Evolutionary conservation across 2,113 vertebrate species (phyloP), one percentile per base, ranked within the genome.

Genomic region (Meleagris gallopavo): DNA sequence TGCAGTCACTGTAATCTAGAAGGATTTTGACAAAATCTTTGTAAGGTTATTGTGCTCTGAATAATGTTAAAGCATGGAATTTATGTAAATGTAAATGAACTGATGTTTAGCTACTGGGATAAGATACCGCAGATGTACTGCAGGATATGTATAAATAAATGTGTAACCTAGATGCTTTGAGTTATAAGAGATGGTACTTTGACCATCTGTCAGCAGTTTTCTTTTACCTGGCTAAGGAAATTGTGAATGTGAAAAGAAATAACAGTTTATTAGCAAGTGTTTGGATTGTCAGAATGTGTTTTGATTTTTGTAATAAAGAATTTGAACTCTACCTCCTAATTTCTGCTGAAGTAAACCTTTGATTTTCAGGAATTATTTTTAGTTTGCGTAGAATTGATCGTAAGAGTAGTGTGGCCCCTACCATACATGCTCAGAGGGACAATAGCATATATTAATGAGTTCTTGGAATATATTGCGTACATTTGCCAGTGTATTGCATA

Each of bases 301-400:
- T 88, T 93, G 69, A 80, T 88, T 94, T 96, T 96, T 92, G 43
- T 88, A 96, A 96, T 96, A 96, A 96, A 96, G 80, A 93, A 92
- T 86, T 65, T 92, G 95, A 90, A 90, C 34, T 90, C 92, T 93
- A 91, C 76, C 43, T 91, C 76, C 43, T 75, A 91, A 84, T 88
- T 94, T 88, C 88, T 96, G 61, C 46, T 88, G 18, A 88, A 88
- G 83, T 60, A 91, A 83, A 67, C 57, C 6, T 46, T 15, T 94
- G 73, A 90, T 14, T 90, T 88, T 78, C 65, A 83, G 55, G 50
- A 77, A 40, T 1, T 0, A 62, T 45, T 93, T 54, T 86, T 50
- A 34, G 15, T 83, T 90, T 90, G 55, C 19, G 9, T 22, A 79
- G 45, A 65, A 82, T 32, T 3, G 0, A 71, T 4, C 2, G 36